Base-by-base conservation (phyloP, 2,113 vertebrate species). In the Scopus umbretta region DNA sequence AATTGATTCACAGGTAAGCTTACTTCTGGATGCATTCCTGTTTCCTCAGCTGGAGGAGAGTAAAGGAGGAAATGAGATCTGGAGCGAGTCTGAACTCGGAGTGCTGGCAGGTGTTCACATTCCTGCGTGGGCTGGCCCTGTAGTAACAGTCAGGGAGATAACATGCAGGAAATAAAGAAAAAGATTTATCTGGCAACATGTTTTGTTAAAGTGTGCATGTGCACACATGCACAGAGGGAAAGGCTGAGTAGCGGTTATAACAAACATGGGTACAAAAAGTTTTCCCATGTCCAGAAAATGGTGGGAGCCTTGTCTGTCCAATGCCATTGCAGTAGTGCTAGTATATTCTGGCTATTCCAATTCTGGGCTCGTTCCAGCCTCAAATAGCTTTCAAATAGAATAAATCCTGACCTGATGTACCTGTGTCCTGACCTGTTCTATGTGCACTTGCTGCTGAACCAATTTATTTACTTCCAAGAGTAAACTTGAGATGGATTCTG, bases 1-100 rank as follows among this genome's bases (percentile, higher is more conserved):
- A 73, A 92, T 97, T 55, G 97, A 97, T 25, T 93, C 98, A 4
- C 96, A 96, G 71, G 96, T 96, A 76, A 96, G 95, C 56, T 94
- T 97, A 47, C 80, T 86, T 75, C 42, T n/a, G 47, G 38, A 15
- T 47, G 34, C 49, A 14, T 59, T 78, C 34, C 30, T 65, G 20
- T 53, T 79, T 79, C 20, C 5, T 92, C 65, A 49, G 38, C 30
- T 82, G 43, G 22, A 27, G 43, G 21, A 74, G 13, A 29, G 2
- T 53, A 43, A 70, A 76, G 59, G 36, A 80, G 38, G 36, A 65
- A 72, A 52, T 42, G 21, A 84, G 30, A 52, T 55, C 23, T 45
- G 56, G 56, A 88, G 29, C 36, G 45, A 63, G 42, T 86, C 40
- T 89, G 80, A 86, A 42, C 59, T 80, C 62, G 40, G n/a, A 56